These are phyloP conservation scores for Tuberolachnus salignus DNA, from an alignment of 2,888 invertebrate genomes.

Conservation along the genomic window DNA sequence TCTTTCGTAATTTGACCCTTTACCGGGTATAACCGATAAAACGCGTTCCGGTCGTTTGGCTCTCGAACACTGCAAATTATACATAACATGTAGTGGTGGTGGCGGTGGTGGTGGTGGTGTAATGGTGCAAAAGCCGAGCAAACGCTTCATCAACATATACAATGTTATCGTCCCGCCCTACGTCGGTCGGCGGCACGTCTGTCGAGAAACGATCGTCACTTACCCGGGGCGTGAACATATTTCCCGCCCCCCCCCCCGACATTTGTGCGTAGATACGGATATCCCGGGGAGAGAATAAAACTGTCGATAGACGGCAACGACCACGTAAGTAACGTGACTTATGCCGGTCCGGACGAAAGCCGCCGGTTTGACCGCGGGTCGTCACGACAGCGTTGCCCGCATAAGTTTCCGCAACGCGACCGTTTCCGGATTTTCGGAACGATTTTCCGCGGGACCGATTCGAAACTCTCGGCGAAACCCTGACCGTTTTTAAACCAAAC, in stretches of 20 bases:
- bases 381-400: not conserved
- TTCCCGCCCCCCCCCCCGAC: too few relatives aligned
- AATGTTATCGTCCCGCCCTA: slow-evolving; percentile 15
- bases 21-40: not conserved
- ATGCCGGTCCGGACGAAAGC: not conserved
- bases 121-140: slow-evolving; percentile 56
- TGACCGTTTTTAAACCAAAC: too few relatives aligned
- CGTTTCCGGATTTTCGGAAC: not conserved
- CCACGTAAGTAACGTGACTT: too few relatives aligned
- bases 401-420: not conserved
- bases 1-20: slow-evolving; percentile 3
- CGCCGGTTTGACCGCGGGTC: not conserved
- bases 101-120: slow-evolving; percentile 29
- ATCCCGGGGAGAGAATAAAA: too few relatives aligned
- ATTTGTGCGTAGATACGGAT: too few relatives aligned
- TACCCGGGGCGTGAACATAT: too few relatives aligned
- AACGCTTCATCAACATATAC: slow-evolving; percentile 56
- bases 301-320: too few relatives aligned
- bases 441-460: too few relatives aligned
- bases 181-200: not conserved
- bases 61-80: slow-evolving; percentile 28
- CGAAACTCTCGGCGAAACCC: too few relatives aligned
- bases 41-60: slow-evolving; percentile 34
- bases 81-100: not conserved
- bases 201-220: not conserved